Evolutionary conservation across 2,113 vertebrate genomes (phyloP).

Genomic region (Rhinolophus ferrumequinum): DNA sequence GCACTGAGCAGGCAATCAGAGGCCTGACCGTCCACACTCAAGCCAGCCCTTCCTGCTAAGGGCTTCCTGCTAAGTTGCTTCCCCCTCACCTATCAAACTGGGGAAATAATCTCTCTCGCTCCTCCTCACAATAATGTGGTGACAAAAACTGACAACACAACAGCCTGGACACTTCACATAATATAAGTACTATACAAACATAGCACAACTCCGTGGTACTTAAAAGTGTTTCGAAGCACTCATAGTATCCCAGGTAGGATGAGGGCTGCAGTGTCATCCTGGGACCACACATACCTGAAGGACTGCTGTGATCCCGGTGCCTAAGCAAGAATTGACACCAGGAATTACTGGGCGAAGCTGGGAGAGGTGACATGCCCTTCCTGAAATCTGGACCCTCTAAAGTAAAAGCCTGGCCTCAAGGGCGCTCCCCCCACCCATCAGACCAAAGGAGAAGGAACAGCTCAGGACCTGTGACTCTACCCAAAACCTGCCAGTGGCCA

Average conservation of each 20-base stretch:
- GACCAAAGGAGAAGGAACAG: neutral
- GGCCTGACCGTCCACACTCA: neutral
- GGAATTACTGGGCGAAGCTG: neutral
- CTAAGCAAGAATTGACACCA: neutral
- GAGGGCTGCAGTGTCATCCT: neutral
- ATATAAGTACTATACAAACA: neutral
- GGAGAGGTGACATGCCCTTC: neutral
- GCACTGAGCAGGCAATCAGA: neutral
- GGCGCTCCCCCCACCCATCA: neutral
- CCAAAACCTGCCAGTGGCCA: neutral
- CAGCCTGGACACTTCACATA: neutral
- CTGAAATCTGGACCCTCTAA: neutral
- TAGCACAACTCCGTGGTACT: neutral
- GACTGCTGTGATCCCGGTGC: neutral
- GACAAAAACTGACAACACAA: conserved; percentile 16
- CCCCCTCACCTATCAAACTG: neutral
- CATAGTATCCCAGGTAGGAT: neutral
- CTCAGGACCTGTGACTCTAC: neutral
- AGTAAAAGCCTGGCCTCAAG: neutral
- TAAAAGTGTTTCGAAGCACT: neutral
- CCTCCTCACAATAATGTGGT: conserved; percentile 32
- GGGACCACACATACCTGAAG: neutral
- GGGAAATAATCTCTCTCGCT: neutral
- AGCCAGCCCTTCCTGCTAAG: neutral
- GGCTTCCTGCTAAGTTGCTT: neutral